These are phyloP conservation scores for Alauda arvensis DNA, from an alignment of 2,797 vertebrate genomes.

Conservation along the genomic window DNA sequence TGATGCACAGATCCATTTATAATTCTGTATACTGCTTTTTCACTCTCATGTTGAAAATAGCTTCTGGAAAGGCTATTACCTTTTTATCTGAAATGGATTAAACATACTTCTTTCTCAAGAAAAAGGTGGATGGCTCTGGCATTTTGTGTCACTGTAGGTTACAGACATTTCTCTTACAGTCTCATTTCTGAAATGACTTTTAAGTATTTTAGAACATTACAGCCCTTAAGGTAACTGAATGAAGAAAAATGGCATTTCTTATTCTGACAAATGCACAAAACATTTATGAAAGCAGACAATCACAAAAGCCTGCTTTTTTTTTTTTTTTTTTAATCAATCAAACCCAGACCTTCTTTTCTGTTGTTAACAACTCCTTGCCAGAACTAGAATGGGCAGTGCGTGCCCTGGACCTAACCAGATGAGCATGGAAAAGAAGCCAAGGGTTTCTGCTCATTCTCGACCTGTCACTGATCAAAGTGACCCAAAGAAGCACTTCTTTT, in stretches of 20 bases:
- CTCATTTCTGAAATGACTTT: slow-evolving; percentile 61
- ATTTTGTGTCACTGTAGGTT: slow-evolving; percentile 55
- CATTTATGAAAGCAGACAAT: slow-evolving; percentile 56
- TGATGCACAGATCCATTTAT: slow-evolving; percentile 71
- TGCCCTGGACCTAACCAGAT: slow-evolving; percentile 53
- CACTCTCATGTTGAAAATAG: slow-evolving; percentile 43
- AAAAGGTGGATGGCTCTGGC: slow-evolving; percentile 50
- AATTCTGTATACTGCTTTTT: slow-evolving; percentile 70
- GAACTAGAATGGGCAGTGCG: slow-evolving; percentile 48
- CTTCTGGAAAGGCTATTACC: slow-evolving; percentile 60
- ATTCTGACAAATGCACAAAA: slow-evolving; percentile 56
- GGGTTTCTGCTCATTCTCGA: slow-evolving; percentile 84
- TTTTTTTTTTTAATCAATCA: slow-evolving; percentile 24
- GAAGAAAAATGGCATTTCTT: slow-evolving; percentile 55
- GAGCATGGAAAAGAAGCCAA: slow-evolving; percentile 69
- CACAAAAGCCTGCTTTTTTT: slow-evolving; percentile 13
- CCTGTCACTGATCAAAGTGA: slow-evolving; percentile 88
- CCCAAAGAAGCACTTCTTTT: slow-evolving; percentile 77
- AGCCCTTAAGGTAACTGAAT: slow-evolving; percentile 48
- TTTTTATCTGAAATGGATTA: slow-evolving; percentile 66
- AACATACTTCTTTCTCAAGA: slow-evolving; percentile 53
- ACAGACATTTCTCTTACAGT: slow-evolving; percentile 49
- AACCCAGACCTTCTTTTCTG: slow-evolving; percentile 59
- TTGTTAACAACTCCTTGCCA: slow-evolving; percentile 51
- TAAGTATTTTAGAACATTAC: slow-evolving; percentile 51